These are phyloP conservation scores for Pentamera pediparva DNA, from an alignment of 53 echinoderm and acorn worm genomes.

Conservation along the genomic window DNA sequence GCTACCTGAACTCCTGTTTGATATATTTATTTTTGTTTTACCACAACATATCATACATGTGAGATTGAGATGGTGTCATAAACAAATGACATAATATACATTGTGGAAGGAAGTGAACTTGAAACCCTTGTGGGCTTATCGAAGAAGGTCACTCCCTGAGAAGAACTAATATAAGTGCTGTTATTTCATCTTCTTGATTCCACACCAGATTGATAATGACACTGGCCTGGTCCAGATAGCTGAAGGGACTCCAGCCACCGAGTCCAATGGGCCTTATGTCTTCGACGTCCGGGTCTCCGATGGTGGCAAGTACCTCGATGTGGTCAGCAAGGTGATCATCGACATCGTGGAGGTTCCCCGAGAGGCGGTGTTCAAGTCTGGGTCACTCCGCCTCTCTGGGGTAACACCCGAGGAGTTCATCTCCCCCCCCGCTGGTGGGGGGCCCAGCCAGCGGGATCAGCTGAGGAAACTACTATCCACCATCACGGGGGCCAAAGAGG, in stretches of 20 bases:
- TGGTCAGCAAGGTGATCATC: conserved; percentile 53
- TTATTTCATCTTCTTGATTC: too few species aligned
- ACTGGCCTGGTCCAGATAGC: conserved; percentile 69
- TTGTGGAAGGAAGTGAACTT: too few species aligned
- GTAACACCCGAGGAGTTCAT: conserved; percentile 78
- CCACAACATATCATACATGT: too few species aligned
- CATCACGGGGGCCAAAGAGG: conserved; percentile 58
- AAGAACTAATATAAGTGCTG: too few species aligned
- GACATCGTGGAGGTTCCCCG: conserved; percentile 66
- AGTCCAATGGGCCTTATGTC: conserved; percentile 23
- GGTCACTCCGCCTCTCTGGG: conserved; percentile 78
- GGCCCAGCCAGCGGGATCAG: conserved; percentile 48
- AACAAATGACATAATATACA: too few species aligned
- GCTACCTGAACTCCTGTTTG: too few species aligned
- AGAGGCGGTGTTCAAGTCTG: conserved; percentile 82
- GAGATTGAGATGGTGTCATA: too few species aligned
- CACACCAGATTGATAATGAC: conserved; percentile 53
- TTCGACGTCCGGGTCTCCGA: conserved; percentile 57
- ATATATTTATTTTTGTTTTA: too few species aligned
- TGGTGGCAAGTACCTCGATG: conserved; percentile 35
- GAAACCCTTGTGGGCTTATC: too few species aligned
- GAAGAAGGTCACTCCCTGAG: too few species aligned
- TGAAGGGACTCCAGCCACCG: conserved; percentile 63
- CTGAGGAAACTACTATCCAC: conserved; percentile 57
- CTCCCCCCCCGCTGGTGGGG: background rate